A percentile compares a stretch with the other conserved stretches of the same genome.
phyloP scores from a whole-genome alignment of 2,797 vertebrate species.

The Etheostoma perlongum region DNA sequence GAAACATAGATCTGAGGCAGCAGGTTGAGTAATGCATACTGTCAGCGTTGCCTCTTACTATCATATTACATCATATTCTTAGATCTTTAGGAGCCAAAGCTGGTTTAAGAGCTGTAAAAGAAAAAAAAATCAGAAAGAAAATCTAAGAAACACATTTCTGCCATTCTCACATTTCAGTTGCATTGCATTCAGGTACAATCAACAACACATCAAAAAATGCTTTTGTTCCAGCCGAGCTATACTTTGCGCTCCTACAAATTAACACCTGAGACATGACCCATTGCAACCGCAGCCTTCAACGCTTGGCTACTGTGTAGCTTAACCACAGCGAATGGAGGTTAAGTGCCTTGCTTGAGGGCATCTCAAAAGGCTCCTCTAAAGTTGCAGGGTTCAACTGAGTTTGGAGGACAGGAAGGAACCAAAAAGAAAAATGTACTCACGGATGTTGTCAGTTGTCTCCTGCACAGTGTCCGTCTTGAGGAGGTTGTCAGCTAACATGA shows the following conservation, averaged over 20 bases:
- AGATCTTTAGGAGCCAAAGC: slow-evolving; percentile 51
- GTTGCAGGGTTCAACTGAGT: slow-evolving; percentile 20
- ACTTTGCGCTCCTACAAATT: not conserved
- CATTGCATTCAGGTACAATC: slow-evolving; percentile 1
- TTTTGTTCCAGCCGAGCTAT: not conserved
- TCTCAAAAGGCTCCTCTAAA: slow-evolving; percentile 38
- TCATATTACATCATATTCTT: slow-evolving; percentile 66
- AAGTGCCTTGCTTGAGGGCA: slow-evolving; percentile 58
- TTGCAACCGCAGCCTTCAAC: slow-evolving; percentile 13
- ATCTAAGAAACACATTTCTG: slow-evolving; percentile 36
- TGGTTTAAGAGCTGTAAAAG: slow-evolving; percentile 25
- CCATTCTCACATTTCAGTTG: not conserved
- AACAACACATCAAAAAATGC: not conserved
- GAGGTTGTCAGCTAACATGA: slow-evolving; percentile 98
- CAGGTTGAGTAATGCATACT: slow-evolving; percentile 26
- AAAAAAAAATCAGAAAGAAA: slow-evolving; percentile 7
- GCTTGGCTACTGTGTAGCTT: slow-evolving; percentile 18
- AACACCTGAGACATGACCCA: not conserved
- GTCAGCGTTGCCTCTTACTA: slow-evolving; percentile 51
- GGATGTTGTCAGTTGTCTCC: slow-evolving; percentile 96
- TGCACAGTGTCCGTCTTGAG: slow-evolving; percentile 98
- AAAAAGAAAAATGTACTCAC: slow-evolving; percentile 85
- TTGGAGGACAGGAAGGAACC: slow-evolving; percentile 14
- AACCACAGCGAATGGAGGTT: slow-evolving; percentile 41
- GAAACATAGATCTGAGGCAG: slow-evolving; percentile 46